These are phyloP conservation scores for Candoia aspera DNA, from an alignment of 2,113 vertebrate species.

Conservation along the genomic window DNA sequence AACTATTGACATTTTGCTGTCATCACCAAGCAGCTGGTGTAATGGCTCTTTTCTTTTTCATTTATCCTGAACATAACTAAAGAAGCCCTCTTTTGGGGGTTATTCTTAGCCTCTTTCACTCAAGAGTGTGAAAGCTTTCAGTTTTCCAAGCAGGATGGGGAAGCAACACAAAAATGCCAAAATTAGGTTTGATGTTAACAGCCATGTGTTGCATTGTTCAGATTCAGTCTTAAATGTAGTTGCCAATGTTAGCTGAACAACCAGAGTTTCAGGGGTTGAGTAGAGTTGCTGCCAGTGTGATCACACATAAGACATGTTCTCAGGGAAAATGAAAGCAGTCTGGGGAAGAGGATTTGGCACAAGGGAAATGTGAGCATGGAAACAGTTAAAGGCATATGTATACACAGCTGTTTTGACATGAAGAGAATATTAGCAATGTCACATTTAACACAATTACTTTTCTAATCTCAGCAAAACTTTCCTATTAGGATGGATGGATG, in stretches of 20 bases:
- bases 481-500: background rate
- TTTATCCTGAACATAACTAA: background rate
- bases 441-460: background rate
- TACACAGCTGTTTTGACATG: background rate
- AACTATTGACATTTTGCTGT: background rate
- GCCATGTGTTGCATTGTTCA: background rate
- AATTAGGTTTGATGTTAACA: background rate
- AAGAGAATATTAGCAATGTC: background rate
- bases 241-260: background rate
- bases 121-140: background rate
- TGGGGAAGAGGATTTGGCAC: background rate
- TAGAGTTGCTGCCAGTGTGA: background rate
- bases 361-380: background rate
- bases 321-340: background rate
- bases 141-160: background rate
- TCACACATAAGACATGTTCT: background rate
- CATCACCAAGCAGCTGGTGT: background rate
- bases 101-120: background rate
- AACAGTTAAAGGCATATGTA: background rate
- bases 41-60: background rate
- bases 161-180: background rate
- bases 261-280: background rate
- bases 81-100: background rate
- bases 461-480: background rate
- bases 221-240: background rate